Evolutionary conservation across 2,888 invertebrate genomes (phyloP).

Genomic region (Drosophila peninsularis): DNA sequence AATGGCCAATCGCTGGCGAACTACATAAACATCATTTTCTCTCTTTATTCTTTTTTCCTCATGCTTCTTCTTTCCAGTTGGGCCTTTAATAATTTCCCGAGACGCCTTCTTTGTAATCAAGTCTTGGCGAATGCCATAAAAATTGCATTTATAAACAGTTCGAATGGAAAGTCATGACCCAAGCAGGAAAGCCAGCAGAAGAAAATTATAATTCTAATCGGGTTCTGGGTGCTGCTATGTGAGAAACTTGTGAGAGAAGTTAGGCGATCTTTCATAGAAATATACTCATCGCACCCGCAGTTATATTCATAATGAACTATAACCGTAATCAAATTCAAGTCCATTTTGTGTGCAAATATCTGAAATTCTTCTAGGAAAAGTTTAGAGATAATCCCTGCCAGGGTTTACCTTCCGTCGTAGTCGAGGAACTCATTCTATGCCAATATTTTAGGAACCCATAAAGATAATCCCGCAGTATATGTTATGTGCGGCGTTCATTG

Average conservation of each 20-base stretch:
- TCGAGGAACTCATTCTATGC: not conserved
- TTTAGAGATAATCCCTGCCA: not conserved
- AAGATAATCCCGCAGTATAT: slow-evolving; percentile 4
- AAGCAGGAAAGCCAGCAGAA: slow-evolving; percentile 6
- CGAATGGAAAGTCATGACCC: slow-evolving; percentile 6
- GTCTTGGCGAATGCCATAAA: slow-evolving; percentile 45
- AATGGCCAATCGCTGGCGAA: slow-evolving; percentile 40
- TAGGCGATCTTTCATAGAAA: not conserved
- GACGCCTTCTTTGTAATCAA: slow-evolving; percentile 51
- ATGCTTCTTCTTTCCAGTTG: slow-evolving; percentile 16
- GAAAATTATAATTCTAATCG: slow-evolving; percentile 3
- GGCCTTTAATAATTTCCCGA: slow-evolving; percentile 46
- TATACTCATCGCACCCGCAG: too few species aligned
- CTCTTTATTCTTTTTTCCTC: not conserved
- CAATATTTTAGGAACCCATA: not conserved
- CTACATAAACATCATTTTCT: slow-evolving; percentile 36
- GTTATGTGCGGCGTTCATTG: slow-evolving; percentile 38
- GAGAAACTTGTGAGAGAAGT: not conserved
- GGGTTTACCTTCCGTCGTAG: not conserved
- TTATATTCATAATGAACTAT: too few species aligned
- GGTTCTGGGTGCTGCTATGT: not conserved
- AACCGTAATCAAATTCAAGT: too few species aligned
- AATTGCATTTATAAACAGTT: slow-evolving; percentile 46
- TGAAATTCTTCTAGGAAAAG: not conserved
- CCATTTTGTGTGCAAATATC: too few species aligned